phyloP scores from a whole-genome alignment of 2,888 invertebrate genomes.

The Agrilus cyanescens region DNA sequence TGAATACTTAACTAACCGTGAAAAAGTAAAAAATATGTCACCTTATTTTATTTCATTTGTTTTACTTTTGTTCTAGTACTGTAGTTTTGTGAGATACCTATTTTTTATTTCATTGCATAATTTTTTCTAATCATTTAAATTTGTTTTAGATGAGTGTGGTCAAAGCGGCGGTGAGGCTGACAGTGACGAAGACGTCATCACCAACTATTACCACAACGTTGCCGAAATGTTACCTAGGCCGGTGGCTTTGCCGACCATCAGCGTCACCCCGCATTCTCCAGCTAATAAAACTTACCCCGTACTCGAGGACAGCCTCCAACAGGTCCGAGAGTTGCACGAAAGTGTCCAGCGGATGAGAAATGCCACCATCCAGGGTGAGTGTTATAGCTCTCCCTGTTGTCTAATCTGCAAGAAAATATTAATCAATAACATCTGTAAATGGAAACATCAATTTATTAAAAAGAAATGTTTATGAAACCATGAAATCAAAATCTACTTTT shows the following conservation, averaged over 20 bases:
- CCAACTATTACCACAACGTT: slow-evolving; percentile 46
- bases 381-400: not conserved
- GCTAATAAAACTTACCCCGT: slow-evolving; percentile 59
- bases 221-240: slow-evolving; percentile 28
- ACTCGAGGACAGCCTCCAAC: slow-evolving; percentile 60
- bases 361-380: slow-evolving; percentile 37
- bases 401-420: too few relatives aligned
- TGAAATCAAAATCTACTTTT: too few relatives aligned
- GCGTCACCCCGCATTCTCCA: slow-evolving; percentile 80
- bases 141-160: slow-evolving; percentile 52
- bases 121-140: too few relatives aligned
- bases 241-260: slow-evolving; percentile 61
- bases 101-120: not conserved
- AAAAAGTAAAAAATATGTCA: too few relatives aligned
- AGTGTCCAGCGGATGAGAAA: slow-evolving; percentile 69
- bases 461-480: too few relatives aligned
- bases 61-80: not conserved
- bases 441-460: too few relatives aligned
- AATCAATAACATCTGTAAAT: too few relatives aligned
- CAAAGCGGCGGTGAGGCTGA: slow-evolving; percentile 60
- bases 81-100: not conserved
- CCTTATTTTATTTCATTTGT: not conserved
- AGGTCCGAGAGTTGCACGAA: slow-evolving; percentile 62
- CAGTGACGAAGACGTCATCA: slow-evolving; percentile 71
- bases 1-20: too few relatives aligned